phyloP scores from a whole-genome alignment of 2,113 vertebrate genomes.

The Herpetotheres cachinnans region DNA sequence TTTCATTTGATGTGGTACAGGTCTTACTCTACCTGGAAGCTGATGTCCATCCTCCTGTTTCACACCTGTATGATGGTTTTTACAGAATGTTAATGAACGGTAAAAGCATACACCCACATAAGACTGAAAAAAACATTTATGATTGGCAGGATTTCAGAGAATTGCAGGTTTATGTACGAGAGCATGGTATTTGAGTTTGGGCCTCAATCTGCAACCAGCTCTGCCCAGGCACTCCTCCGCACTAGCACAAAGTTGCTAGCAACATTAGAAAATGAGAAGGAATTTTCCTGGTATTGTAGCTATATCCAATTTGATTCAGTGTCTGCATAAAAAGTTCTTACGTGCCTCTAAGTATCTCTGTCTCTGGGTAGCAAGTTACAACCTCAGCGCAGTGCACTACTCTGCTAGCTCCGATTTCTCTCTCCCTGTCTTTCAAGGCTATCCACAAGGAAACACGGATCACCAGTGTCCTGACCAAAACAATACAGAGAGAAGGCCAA shows the following conservation, averaged over 20 bases:
- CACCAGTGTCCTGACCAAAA: not conserved
- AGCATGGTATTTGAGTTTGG: not conserved
- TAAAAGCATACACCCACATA: not conserved
- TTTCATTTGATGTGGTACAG: not conserved
- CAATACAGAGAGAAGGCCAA: not conserved
- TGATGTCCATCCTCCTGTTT: constrained; percentile 89
- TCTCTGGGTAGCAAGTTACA: not conserved
- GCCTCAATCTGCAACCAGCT: not conserved
- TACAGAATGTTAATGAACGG: constrained; percentile 83
- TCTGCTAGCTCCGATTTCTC: not conserved
- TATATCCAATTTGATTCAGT: not conserved
- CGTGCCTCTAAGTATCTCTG: no score
- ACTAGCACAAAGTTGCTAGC: not conserved
- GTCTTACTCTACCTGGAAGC: constrained; percentile 90
- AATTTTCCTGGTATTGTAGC: not conserved
- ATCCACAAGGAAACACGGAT: rapidly evolving
- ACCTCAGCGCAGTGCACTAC: not conserved
- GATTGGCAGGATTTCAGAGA: not conserved
- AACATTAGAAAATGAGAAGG: not conserved
- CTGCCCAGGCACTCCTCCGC: not conserved
- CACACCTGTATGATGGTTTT: constrained; percentile 88
- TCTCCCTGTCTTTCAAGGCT: not conserved
- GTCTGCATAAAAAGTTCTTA: not conserved
- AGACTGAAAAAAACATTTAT: not conserved
- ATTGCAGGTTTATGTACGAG: not conserved